These are phyloP conservation scores for Cebus imitator DNA, from an alignment of 2,113 vertebrate species.

Conservation along the genomic window DNA sequence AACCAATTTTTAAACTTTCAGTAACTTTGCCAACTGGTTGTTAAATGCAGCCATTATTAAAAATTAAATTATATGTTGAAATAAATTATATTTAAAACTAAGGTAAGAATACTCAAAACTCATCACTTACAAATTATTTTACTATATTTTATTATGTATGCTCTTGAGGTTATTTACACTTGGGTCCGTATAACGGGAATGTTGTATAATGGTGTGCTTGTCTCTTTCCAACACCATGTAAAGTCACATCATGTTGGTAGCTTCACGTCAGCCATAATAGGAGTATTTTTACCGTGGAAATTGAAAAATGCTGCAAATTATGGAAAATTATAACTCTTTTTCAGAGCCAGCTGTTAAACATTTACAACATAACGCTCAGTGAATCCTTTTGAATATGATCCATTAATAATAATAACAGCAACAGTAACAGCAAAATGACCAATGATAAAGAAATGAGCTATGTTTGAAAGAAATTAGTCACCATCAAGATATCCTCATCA, in stretches of 20 bases:
- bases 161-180: background rate
- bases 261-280: background rate
- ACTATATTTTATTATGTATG: background rate
- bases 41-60: background rate
- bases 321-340: background rate
- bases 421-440: background rate
- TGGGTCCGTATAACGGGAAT: background rate
- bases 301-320: background rate
- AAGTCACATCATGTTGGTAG: background rate
- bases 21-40: background rate
- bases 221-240: background rate
- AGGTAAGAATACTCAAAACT: background rate
- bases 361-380: background rate
- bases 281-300: background rate
- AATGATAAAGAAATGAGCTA: background rate
- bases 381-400: background rate
- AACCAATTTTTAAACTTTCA: background rate
- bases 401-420: too few species aligned
- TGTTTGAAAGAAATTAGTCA: background rate
- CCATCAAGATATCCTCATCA: background rate
- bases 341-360: background rate
- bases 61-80: background rate
- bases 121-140: background rate
- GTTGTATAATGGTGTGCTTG: background rate
- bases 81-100: background rate